Evolutionary conservation across 2,113 vertebrate genomes (phyloP).

Genomic region (Gyps fulvus): DNA sequence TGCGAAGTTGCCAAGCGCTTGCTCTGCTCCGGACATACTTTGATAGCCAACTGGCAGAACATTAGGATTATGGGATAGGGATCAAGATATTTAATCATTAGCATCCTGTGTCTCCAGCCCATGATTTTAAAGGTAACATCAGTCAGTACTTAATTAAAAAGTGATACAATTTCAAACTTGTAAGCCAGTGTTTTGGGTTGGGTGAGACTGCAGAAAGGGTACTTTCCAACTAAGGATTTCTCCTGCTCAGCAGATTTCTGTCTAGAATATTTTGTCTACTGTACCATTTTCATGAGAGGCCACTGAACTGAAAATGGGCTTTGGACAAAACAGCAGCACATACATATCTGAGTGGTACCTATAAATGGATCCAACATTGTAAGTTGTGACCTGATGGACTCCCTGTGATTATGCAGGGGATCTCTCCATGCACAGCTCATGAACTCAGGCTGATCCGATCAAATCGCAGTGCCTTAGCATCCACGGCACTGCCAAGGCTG

Average conservation of each 20-base stretch:
- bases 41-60: conserved; percentile 51
- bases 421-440: not conserved
- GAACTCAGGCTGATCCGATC: not conserved
- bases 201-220: conserved; percentile 44
- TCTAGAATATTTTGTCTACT: conserved; percentile 47
- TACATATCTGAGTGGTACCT: not conserved
- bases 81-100: conserved; percentile 31
- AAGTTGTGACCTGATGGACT: not conserved
- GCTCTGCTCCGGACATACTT: conserved; percentile 20
- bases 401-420: not conserved
- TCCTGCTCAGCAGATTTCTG: conserved; percentile 55
- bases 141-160: conserved; percentile 42
- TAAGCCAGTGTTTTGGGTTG: conserved; percentile 58
- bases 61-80: not conserved
- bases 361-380: not conserved
- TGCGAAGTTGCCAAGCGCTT: not conserved
- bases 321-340: not conserved
- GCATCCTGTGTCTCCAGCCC: not conserved
- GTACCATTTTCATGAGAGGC: not conserved
- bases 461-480: not conserved
- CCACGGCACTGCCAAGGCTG: not conserved
- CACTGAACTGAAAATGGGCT: not conserved
- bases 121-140: conserved; percentile 30
- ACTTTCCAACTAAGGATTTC: conserved; percentile 49
- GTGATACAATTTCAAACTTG: conserved; percentile 58